Evolutionary conservation across 2,888 invertebrate genomes (phyloP), one percentile per base, ranked within the genome.

Genomic region (Chrysolina haemoptera): DNA sequence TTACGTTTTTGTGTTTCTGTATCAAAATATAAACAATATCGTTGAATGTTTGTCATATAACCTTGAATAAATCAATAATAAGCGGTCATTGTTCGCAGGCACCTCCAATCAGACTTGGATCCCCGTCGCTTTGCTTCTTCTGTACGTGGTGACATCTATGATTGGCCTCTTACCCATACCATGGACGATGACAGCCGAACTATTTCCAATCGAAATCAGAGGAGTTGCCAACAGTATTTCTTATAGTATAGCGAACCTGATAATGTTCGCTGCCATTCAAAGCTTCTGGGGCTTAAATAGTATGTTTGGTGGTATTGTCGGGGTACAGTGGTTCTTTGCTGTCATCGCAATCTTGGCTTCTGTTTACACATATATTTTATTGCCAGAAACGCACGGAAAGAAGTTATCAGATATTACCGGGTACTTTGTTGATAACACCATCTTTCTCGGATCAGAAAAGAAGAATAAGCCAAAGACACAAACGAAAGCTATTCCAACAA

Each of bases 141-240:
- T 91, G 0, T 91, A 90, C 82, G 91, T 92, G 0, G 89, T 90
- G 70, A 89, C 90, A 0, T 91, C 91, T 9, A 91, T 91, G 90
- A 88, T 91, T 55, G 92, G 91, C 0, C 86, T 91, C 78, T 85
- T 92, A 46, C 90, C 90, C 8, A 91, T 92, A 22, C 92, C 92
- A 0, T 92, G 92, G 92, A 91, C 91, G n/a, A 91, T 92, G 91
- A 91, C 91, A 0, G 91, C 91, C 0, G 92, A 92, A 86, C 84
- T 92, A 4, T 92, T 91, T 81, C 91, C 91, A 0, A 88, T 90
- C 1, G 91, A 91, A 77, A 91, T 92, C 59, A 88, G 92, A 22
- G 91, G 91, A 2, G 86, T 91, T 14, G 91, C 91, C 0, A 91
- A 91, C 78, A 90, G 91, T 10, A 87, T 91, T 64, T 89, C 90